Conservation (phyloP, 2,113 vertebrate genomes). For the Mungos mungo region DNA sequence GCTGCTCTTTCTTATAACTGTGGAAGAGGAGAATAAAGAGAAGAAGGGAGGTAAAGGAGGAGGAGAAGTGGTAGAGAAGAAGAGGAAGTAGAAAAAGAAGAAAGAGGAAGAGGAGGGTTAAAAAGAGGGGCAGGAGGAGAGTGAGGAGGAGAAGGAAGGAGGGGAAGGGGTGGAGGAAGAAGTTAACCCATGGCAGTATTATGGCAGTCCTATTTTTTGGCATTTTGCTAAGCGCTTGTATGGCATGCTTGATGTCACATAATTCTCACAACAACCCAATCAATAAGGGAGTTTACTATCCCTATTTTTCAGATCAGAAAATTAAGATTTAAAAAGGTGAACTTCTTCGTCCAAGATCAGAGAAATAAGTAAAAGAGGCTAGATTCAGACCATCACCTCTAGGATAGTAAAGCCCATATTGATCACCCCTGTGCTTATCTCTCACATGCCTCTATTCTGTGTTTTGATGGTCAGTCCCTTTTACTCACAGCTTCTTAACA, state of each 20-base stretch:
- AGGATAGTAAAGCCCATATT: neutral
- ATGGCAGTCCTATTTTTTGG: neutral
- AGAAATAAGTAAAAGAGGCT: neutral
- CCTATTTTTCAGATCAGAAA: neutral
- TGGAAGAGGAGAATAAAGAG: neutral
- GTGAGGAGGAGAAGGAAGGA: too few relatives aligned
- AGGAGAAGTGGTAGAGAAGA: neutral
- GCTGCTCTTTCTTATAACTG: neutral
- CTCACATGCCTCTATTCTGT: accelerated
- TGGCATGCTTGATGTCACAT: neutral
- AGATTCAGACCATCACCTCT: neutral
- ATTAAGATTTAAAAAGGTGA: neutral
- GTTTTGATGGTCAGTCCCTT: neutral
- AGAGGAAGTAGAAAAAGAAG: neutral
- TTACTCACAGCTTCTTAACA: neutral
- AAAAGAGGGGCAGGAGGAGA: neutral
- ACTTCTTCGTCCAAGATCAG: neutral
- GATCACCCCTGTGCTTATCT: neutral
- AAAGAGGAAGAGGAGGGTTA: neutral
- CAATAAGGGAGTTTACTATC: neutral
- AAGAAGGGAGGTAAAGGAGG: too few relatives aligned
- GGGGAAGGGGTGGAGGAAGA: too few relatives aligned
- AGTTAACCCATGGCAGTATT: neutral
- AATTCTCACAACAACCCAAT: neutral
- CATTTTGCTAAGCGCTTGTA: neutral